A percentile compares a stretch with the other conserved stretches of the same genome.
Evolutionary conservation across 1,140 invertebrate species (phyloP).

Genomic region (Drosophila repletoides): DNA sequence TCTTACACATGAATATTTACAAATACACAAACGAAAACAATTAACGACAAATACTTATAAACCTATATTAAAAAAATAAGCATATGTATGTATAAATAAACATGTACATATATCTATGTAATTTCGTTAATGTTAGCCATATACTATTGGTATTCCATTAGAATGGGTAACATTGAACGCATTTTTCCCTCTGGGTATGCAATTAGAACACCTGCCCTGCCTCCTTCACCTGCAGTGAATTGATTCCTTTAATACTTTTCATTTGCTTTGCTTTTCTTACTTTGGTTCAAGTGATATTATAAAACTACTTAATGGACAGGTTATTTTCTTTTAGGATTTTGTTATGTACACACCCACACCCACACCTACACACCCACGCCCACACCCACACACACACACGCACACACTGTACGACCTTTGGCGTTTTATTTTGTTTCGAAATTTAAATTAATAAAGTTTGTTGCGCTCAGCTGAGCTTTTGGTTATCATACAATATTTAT

Average conservation of each 20-base stretch:
- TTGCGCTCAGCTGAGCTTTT: slow-evolving; percentile 13
- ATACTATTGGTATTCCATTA: too few species aligned
- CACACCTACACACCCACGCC: not conserved
- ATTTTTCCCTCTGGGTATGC: too few species aligned
- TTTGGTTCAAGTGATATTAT: slow-evolving; percentile 62
- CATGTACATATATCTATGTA: slow-evolving; percentile 22
- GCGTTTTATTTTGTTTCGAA: slow-evolving; percentile 23
- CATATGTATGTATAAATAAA: slow-evolving; percentile 41
- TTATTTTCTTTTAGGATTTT: slow-evolving; percentile 28
- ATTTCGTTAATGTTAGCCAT: too few species aligned
- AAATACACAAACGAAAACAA: slow-evolving; percentile 41
- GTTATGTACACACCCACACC: slow-evolving; percentile 17
- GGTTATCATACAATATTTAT: slow-evolving; percentile 24
- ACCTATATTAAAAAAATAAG: slow-evolving; percentile 63
- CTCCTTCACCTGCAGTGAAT: too few species aligned
- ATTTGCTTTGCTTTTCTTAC: slow-evolving; percentile 11
- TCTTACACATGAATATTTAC: slow-evolving; percentile 61
- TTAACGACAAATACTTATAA: slow-evolving; percentile 65
- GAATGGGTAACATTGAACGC: slow-evolving; percentile 46
- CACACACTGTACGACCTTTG: not conserved
- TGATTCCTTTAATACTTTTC: not conserved
- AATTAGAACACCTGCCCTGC: slow-evolving; percentile 10
- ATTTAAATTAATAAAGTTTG: not conserved
- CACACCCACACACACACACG: not conserved
- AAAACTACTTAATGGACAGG: slow-evolving; percentile 7